These are phyloP conservation scores for Tenualosa thibaudeaui DNA, from an alignment of 2,797 vertebrate genomes.

Conservation along the genomic window DNA sequence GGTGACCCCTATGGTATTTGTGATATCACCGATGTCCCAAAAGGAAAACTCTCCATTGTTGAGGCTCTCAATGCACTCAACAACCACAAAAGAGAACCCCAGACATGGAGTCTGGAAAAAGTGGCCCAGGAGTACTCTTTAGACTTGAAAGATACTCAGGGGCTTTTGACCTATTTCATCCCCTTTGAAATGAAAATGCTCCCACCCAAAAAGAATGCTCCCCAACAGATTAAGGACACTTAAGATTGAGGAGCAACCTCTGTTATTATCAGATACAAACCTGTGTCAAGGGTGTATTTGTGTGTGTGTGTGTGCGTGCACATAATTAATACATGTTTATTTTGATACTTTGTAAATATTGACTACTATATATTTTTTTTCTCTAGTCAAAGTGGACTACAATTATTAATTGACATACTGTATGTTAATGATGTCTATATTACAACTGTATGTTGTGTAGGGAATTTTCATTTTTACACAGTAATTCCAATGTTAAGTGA, in stretches of 20 bases:
- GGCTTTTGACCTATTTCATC: constrained; percentile 83
- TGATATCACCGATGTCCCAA: constrained; percentile 77
- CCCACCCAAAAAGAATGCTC: constrained; percentile 58
- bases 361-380: constrained; percentile 16
- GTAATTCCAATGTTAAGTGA: neutral
- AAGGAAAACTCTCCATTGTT: constrained; percentile 85
- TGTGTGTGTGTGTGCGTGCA: neutral
- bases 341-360: constrained; percentile 12
- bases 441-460: neutral
- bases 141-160: constrained; percentile 80
- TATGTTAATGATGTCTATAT: neutral
- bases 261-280: neutral
- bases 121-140: constrained; percentile 86
- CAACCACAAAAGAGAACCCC: constrained; percentile 81
- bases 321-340: neutral
- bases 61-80: constrained; percentile 84
- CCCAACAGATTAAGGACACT: constrained; percentile 72
- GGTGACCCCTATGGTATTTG: constrained; percentile 47
- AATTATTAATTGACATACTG: constrained; percentile 44
- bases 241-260: constrained; percentile 49
- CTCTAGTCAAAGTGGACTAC: neutral
- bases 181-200: constrained; percentile 82
- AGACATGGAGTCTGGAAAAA: constrained; percentile 85
- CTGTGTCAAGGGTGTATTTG: neutral
- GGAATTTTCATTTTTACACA: neutral